Evolutionary conservation across 2,113 vertebrate genomes (phyloP).

Genomic region (Indicator indicator): DNA sequence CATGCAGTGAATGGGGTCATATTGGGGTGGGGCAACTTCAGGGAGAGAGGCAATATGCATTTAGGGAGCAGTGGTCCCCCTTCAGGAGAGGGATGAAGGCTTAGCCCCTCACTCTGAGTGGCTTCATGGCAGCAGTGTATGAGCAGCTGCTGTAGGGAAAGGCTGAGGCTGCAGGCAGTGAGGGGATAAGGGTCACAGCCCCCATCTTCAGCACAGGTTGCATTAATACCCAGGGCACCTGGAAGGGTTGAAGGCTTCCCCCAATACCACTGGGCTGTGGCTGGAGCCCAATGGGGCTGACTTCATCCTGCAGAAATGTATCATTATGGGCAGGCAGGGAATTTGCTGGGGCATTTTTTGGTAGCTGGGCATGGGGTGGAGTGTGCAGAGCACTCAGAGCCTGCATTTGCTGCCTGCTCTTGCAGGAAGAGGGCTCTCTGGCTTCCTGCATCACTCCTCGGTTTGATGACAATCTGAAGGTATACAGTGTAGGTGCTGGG

Average conservation of each 20-base stretch:
- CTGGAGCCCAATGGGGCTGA: background rate
- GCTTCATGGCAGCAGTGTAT: background rate
- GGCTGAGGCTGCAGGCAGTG: background rate
- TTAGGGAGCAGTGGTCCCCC: background rate
- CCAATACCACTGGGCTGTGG: background rate
- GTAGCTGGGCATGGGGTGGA: fast-evolving
- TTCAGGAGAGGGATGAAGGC: background rate
- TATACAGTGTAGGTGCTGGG: background rate
- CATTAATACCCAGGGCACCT: background rate
- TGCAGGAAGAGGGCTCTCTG: background rate
- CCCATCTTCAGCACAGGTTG: background rate
- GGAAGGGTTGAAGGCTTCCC: background rate
- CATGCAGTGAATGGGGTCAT: background rate
- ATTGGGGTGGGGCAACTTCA: background rate
- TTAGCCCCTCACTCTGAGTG: background rate
- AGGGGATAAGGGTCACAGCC: background rate
- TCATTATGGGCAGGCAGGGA: background rate
- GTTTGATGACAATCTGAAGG: background rate
- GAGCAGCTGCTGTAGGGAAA: background rate
- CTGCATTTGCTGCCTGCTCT: background rate
- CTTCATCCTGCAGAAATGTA: constrained; percentile 12
- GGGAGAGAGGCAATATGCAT: background rate
- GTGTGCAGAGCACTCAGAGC: background rate
- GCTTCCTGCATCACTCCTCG: background rate
- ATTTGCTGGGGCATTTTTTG: background rate